Base-by-base conservation (phyloP, 2,888 invertebrate genomes). In the Drosophila suboccidentalis region DNA sequence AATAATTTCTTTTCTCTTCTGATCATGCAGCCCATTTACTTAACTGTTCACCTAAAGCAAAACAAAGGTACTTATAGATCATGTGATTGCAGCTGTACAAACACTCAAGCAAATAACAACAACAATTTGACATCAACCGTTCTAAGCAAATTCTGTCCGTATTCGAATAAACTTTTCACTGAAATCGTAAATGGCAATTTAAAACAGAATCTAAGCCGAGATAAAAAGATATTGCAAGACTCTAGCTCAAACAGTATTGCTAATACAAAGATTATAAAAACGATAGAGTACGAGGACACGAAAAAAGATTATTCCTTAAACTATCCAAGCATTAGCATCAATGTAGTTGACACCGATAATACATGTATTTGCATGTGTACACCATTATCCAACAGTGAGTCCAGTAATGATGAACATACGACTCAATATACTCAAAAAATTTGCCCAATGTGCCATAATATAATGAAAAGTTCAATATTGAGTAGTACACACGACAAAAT, bases 321-420 rank as follows among this genome's bases (percentile, higher is more conserved):
- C 5, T 58, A 80, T 57, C 90, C 91, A 39, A 77, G 75, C 60
- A 83, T 92, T 60, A 92, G 90, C 78, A 91, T 93, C 79, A 92
- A 92, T 77, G 94, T 95, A 0, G 94, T 94, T 13, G 93, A 93
- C 47, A 94, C 94, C 0, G 95, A 94, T 64, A 92, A 92, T 70
- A 85, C 90, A 44, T 90, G 89, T 66, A 87, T 91, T 51, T 92
- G 92, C 65, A 82, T 90, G 82, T 92, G 92, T 72, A 79, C 88
- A 13, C 80, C 80, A 68, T 75, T 81, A 34, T 73, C 79, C 26
- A 75, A 47, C 8, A 54, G 47, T 43, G 66, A 63, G 36, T 36
- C 68, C 5, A 19, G 43, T 19, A 44, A 51, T 10, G 61, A 63
- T 49, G 64, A 57, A 22, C 32, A 53, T 60, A 53, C 58, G n/a